phyloP scores from a whole-genome alignment of 2,888 invertebrate species.

The Diogma glabrata region DNA sequence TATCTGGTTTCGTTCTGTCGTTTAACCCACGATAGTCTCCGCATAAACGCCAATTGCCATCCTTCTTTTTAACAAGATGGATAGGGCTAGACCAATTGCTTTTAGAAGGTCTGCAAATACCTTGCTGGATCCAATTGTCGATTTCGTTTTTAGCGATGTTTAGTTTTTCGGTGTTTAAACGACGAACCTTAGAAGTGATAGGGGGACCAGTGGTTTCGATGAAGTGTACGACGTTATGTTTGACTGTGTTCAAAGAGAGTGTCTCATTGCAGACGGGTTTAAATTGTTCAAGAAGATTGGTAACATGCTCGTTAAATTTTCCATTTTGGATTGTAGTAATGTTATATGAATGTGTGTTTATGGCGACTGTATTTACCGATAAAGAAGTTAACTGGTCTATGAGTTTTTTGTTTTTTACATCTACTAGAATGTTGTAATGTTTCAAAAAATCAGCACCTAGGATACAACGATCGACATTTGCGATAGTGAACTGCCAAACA shows the following conservation, averaged over 20 bases:
- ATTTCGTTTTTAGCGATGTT: background rate
- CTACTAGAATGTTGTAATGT: no score
- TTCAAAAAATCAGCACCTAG: background rate
- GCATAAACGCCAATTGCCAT: conserved; percentile 1
- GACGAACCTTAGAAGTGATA: background rate
- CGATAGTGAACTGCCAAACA: background rate
- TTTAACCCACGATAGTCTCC: conserved; percentile 7
- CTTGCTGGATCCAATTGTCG: background rate
- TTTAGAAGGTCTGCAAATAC: conserved; percentile 5
- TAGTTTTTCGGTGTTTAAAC: background rate
- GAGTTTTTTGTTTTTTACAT: no score
- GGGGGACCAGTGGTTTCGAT: background rate
- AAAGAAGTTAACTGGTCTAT: no score
- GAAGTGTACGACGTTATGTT: no score
- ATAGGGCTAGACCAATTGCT: conserved; percentile 8
- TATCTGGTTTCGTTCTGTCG: background rate
- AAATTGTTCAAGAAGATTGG: no score
- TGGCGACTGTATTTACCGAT: background rate
- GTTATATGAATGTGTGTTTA: background rate
- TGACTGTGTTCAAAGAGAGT: no score
- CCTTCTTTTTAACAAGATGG: conserved; percentile 3
- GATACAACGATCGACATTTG: background rate
- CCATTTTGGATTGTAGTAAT: no score
- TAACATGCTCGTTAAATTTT: no score
- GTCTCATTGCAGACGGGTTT: no score